Evolutionary conservation across 2,113 vertebrate genomes (phyloP), one percentile per base, ranked within the genome.

Genomic region (Ceyx margarethae): DNA sequence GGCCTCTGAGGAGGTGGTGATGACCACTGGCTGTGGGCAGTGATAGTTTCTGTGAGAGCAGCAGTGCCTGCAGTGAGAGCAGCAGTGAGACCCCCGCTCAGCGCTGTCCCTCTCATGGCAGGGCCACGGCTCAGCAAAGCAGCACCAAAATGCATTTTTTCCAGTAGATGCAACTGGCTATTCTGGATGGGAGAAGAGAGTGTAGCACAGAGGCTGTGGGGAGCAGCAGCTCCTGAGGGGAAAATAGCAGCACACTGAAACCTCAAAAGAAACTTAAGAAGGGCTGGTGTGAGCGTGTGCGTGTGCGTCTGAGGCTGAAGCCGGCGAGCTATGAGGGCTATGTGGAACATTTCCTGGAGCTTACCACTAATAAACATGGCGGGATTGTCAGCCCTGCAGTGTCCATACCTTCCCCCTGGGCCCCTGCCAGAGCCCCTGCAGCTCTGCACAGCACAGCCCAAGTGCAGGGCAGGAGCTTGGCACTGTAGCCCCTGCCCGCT

Each of bases 341-440:
- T 95, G 95, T 92, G 79, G 90, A 96, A 95, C 93, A 94, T 95
- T 96, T 95, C 94, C 94, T 96, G 90, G 66, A 88, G 89, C 91
- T 94, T 87, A 91, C 87, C 7, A 28, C 87, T 67, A 79, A 91
- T 83, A 86, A 87, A 92, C 51, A 61, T 91, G 94, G 93, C 29
- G 46, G 71, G 93, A 93, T 74, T 83, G 87, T 81, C 94, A 90
- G 73, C 57, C 85, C 45, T 48, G 66, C 69, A 35, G 61, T 45
- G 83, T 72, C 93, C 94, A 69, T 86, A 33, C 79, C 68, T 86
- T 93, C 76, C 33, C 28, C 16, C 53, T 87, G 91, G 67, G 53
- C 56, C 46, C 2, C 2, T 62, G 91, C 71, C 91, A 94, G 68
- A 0, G 22, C 6, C 46, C 53, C 46, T 35, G 86, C 4, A 5